Base-by-base conservation (phyloP, 1,140 invertebrate genomes). In the Hormaphis cornu region DNA sequence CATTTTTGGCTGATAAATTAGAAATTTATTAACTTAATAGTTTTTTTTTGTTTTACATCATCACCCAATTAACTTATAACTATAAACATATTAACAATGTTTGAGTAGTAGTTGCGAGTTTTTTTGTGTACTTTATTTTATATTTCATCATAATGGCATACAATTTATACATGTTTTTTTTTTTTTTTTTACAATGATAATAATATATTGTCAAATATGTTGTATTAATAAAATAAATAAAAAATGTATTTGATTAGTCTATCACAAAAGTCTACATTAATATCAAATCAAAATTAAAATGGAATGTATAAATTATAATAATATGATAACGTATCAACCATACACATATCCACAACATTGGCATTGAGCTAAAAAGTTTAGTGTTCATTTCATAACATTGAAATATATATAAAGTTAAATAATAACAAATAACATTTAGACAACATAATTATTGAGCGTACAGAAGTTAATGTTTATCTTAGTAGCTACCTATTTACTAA, bases 371-470 rank as follows among this genome's bases (percentile, higher is more conserved):
- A 37, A 58, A 6, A 58, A 37, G 20, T 58, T 40, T 40, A 37
- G 35, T 40, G 20, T 58, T 40, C 20, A 40, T 40, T 40, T 24
- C 30, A 33, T 33, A 24, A 58, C 20, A 40, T 24, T 12, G 12
- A 16, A 40, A 40, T 58, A 58, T 35, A 58, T 14, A 54, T 5
- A 53, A 18, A 50, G 14, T 24, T 24, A 50, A 20, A 24, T 16
- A 58, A 58, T 24, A 58, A 58, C 54, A 58, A 58, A 40, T 40
- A 58, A 58, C 54, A 58, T 40, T 20, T 58, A 58, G 30, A 56
- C 30, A 37, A 58, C 54, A 58, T 24, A 37, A 3, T 37, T 58
- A 58, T 58, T 58, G 54, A 58, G 54, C 54, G 24, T 24, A 56
- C n/a, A 58, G 14, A 56, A 56, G 14, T 5, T 18, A 28, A 33